Percentiles rank a stretch among this genome's conserved stretches.
Evolutionary conservation across 2,888 invertebrate species (phyloP).

Genomic region (Ptychoptera contaminata): DNA sequence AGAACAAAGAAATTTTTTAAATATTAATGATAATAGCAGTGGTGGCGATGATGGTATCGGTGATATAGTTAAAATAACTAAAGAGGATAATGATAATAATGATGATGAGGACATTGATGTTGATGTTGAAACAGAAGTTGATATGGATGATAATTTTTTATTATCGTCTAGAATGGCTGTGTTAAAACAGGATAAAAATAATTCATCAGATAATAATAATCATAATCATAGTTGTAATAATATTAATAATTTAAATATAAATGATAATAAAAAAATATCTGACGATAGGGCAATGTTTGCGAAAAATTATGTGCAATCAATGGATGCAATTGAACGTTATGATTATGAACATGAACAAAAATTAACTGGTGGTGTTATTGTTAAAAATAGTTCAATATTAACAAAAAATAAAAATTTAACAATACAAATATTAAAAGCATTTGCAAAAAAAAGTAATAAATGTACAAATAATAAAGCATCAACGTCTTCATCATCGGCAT

Average conservation of each 20-base stretch:
- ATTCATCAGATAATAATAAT: slow-evolving; percentile 8
- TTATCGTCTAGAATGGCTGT: slow-evolving; percentile 6
- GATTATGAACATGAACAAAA: slow-evolving; percentile 29
- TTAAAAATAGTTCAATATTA: slow-evolving; percentile 23
- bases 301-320: slow-evolving; percentile 25
- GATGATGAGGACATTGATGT: slow-evolving; percentile 5
- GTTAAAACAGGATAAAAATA: slow-evolving; percentile 7
- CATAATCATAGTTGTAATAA: slow-evolving; percentile 2
- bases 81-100: background rate
- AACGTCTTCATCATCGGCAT: too few species aligned
- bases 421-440: slow-evolving; percentile 23
- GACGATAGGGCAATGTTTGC: slow-evolving; percentile 4
- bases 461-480: slow-evolving; percentile 10
- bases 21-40: too few species aligned
- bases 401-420: slow-evolving; percentile 25
- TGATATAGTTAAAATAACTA: too few species aligned
- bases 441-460: slow-evolving; percentile 9
- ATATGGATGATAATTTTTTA: slow-evolving; percentile 10
- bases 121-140: slow-evolving; percentile 11
- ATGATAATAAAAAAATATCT: slow-evolving; percentile 1
- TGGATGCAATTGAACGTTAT: slow-evolving; percentile 29
- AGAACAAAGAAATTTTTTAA: too few species aligned
- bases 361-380: slow-evolving; percentile 26
- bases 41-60: too few species aligned
- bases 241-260: too few species aligned